Evolutionary conservation across 2,113 vertebrate genomes (phyloP).

Genomic region (Centropus unirufus): DNA sequence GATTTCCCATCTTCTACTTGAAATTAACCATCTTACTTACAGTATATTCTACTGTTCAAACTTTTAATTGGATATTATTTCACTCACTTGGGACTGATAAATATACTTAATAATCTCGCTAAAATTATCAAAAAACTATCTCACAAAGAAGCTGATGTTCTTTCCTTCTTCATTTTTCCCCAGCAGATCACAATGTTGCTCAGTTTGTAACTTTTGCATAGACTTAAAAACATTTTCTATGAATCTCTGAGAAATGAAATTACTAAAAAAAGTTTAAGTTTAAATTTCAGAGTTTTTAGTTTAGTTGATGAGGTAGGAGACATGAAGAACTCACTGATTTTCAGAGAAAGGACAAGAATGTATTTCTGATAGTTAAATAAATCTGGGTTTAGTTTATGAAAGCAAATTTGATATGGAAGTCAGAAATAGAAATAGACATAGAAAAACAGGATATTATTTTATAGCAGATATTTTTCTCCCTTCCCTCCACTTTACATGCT

Average conservation of each 20-base stretch:
- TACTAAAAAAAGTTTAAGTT: conserved; percentile 7
- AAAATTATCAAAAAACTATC: neutral
- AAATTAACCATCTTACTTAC: neutral
- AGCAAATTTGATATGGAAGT: neutral
- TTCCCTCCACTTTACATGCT: neutral
- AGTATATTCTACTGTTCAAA: neutral
- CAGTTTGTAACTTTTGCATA: neutral
- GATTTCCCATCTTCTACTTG: neutral
- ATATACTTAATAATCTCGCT: neutral
- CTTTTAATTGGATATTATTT: neutral
- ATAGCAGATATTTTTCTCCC: neutral
- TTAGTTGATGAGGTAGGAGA: neutral
- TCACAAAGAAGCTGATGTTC: neutral
- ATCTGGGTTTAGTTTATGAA: neutral
- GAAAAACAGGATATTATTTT: neutral
- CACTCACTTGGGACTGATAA: neutral
- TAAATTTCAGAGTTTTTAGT: neutral
- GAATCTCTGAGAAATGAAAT: neutral
- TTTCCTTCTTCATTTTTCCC: neutral
- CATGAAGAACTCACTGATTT: neutral
- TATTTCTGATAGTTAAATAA: neutral
- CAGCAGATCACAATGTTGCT: neutral
- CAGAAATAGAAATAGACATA: neutral
- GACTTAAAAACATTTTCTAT: neutral
- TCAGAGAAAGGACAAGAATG: neutral